Conservation (phyloP, 1,140 invertebrate species). For the Panonychus citri region DNA sequence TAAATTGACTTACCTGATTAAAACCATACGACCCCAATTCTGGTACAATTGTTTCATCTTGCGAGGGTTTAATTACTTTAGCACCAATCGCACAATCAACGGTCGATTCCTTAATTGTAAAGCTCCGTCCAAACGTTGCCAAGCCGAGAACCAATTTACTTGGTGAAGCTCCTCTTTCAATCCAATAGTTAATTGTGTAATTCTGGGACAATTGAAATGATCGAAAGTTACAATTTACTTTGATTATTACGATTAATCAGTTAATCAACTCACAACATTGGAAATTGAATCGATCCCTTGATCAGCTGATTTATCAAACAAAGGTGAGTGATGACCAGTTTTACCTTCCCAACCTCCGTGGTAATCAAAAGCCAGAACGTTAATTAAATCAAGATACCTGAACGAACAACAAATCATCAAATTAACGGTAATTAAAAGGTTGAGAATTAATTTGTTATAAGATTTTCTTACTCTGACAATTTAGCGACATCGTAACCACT, state of each 20-base stretch:
- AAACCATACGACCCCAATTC: conserved; percentile 18
- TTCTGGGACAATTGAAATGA: conserved; percentile 28
- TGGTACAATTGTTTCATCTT: conserved; percentile 18
- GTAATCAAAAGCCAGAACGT: conserved; percentile 75
- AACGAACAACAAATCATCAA: conserved; percentile 36
- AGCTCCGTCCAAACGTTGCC: conserved; percentile 69
- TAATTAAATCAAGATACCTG: conserved; percentile 43
- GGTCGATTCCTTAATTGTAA: conserved; percentile 37
- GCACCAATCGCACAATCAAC: conserved; percentile 41
- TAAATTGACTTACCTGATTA: conserved; percentile 14
- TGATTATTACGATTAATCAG: not conserved
- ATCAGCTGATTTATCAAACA: conserved; percentile 19
- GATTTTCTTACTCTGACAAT: not conserved
- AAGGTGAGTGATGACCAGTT: conserved; percentile 21
- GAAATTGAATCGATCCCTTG: conserved; percentile 29
- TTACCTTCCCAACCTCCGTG: conserved; percentile 54
- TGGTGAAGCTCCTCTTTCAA: conserved; percentile 47
- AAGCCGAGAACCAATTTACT: conserved; percentile 65
- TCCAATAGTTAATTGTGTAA: conserved; percentile 58
- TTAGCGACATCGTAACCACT: conserved; percentile 42
- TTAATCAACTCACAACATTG: conserved; percentile 26
- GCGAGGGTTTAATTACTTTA: conserved; percentile 30
- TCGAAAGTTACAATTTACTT: not conserved
- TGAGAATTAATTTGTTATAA: not conserved
- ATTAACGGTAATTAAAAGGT: no score